A percentile compares a stretch with the other conserved stretches of the same genome.
Conservation (phyloP, 2,888 invertebrate species). For the Drosophila nr. perissopoda region DNA sequence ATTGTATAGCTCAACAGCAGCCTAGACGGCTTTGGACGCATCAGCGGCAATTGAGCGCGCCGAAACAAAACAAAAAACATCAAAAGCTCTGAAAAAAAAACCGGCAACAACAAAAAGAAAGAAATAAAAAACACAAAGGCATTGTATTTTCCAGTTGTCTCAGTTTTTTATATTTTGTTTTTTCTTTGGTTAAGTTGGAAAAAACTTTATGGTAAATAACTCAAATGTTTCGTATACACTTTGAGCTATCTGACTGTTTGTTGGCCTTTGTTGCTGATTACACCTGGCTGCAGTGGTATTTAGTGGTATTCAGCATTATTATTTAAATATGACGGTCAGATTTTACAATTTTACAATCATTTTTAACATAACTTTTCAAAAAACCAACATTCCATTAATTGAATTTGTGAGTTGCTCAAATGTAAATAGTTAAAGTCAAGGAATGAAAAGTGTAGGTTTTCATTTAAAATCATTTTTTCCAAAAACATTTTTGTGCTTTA, state of each 20-base stretch:
- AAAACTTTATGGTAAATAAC: conserved; percentile 69
- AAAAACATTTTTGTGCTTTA: not conserved
- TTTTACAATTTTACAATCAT: not conserved
- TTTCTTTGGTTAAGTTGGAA: conserved; percentile 29
- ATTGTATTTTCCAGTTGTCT: conserved; percentile 19
- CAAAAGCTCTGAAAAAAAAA: conserved; percentile 17
- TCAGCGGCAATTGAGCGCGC: conserved; percentile 61
- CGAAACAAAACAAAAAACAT: conserved; percentile 45
- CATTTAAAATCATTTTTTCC: not conserved
- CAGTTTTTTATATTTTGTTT: conserved; percentile 6
- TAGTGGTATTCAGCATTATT: not conserved
- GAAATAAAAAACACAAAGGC: conserved; percentile 44
- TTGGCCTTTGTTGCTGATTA: conserved; percentile 28
- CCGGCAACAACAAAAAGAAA: conserved; percentile 7
- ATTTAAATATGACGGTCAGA: not conserved
- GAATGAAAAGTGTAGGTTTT: not conserved
- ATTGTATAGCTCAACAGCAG: conserved; percentile 51
- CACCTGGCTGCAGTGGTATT: conserved; percentile 4
- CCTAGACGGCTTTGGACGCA: conserved; percentile 59
- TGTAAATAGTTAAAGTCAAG: not conserved
- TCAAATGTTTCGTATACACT: conserved; percentile 59
- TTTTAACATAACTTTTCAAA: not conserved
- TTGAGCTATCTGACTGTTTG: conserved; percentile 19
- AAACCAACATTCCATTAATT: not conserved
- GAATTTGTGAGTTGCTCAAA: not conserved